A percentile compares a stretch with the other conserved stretches of the same genome.
Evolutionary conservation across 2,888 invertebrate species (phyloP).

Genomic region (Thymelicus lineola): DNA sequence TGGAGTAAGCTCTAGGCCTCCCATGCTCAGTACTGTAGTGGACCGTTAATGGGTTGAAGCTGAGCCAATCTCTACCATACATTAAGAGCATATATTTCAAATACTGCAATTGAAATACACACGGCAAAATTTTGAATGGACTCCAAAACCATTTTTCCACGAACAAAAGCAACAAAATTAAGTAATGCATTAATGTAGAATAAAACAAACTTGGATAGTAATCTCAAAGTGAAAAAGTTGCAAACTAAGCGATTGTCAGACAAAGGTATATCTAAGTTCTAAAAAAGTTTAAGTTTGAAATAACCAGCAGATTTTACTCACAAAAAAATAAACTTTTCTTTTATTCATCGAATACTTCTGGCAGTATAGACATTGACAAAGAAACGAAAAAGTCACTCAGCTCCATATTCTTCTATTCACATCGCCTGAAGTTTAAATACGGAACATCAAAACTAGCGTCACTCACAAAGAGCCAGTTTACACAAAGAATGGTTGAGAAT

Average conservation of each 20-base stretch:
- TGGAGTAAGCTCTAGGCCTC: no score
- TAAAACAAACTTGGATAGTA: neutral
- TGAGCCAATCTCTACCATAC: neutral
- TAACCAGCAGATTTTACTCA: no score
- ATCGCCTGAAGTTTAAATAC: neutral
- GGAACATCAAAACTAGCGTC: conserved; percentile 16
- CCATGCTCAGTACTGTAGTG: no score
- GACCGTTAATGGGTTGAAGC: no score
- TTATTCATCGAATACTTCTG: no score
- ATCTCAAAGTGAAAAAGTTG: neutral
- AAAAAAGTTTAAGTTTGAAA: no score
- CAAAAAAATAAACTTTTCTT: no score
- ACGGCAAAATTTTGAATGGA: neutral
- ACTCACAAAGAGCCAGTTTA: conserved; percentile 25
- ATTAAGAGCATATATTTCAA: neutral
- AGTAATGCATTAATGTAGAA: neutral
- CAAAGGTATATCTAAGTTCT: no score
- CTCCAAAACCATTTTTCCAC: neutral
- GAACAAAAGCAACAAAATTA: neutral
- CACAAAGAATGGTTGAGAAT: conserved; percentile 62
- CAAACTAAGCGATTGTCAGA: neutral
- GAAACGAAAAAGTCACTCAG: no score
- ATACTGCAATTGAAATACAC: neutral
- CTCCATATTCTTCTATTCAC: neutral
- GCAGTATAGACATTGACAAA: no score